Evolutionary conservation across 2,797 vertebrate genomes (phyloP).

Genomic region (Tarsius wallacei): DNA sequence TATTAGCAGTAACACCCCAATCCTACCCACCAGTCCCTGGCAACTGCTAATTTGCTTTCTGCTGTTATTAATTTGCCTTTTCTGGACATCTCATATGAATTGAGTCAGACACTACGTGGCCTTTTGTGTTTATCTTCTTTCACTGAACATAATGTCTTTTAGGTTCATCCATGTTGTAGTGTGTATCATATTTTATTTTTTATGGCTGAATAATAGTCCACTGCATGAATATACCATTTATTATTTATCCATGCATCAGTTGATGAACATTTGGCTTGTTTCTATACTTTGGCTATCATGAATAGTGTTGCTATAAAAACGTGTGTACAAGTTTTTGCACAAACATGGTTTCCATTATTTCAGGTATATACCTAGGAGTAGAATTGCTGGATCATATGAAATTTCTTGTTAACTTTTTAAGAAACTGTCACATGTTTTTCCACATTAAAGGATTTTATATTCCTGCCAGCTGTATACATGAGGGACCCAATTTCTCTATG

Average conservation of each 20-base stretch:
- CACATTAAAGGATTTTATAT: background rate
- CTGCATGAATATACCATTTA: background rate
- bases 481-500: background rate
- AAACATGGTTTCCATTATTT: background rate
- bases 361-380: background rate
- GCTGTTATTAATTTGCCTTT: background rate
- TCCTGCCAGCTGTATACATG: rapidly evolving
- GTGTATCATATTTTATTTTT: background rate
- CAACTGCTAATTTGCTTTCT: background rate
- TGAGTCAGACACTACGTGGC: rapidly evolving
- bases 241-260: too few species aligned
- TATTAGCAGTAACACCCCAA: background rate
- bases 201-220: background rate
- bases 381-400: background rate
- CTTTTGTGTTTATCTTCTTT: background rate
- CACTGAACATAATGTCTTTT: too few species aligned
- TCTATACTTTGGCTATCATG: background rate
- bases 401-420: background rate
- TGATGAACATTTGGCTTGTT: background rate
- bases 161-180: background rate
- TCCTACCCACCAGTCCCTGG: too few species aligned
- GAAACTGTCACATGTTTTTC: background rate
- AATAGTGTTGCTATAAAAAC: background rate
- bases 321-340: background rate
- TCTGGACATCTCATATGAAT: background rate